These are phyloP conservation scores for Piaya cayana DNA, from an alignment of 2,113 vertebrate genomes.

Conservation along the genomic window DNA sequence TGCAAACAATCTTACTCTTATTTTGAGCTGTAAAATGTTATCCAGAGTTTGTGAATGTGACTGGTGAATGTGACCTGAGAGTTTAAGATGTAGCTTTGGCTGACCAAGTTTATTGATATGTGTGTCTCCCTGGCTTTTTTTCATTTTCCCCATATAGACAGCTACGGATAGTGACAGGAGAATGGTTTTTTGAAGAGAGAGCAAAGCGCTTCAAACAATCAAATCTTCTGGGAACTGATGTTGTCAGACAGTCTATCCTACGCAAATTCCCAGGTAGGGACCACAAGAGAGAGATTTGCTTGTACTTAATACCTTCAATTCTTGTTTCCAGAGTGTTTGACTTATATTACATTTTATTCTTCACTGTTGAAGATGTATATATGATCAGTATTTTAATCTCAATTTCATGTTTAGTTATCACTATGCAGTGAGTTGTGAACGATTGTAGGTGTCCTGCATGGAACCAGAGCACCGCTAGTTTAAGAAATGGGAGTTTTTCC, in stretches of 20 bases:
- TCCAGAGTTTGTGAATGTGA: background rate
- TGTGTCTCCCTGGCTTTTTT: background rate
- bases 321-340: background rate
- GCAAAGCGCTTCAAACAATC: slow-evolving; percentile 89
- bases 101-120: background rate
- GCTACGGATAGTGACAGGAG: slow-evolving; percentile 90
- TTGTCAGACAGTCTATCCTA: slow-evolving; percentile 89
- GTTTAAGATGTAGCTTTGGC: background rate
- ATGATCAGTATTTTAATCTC: background rate
- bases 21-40: background rate
- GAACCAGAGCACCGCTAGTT: background rate
- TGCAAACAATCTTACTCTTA: background rate
- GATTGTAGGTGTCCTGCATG: background rate
- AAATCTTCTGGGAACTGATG: slow-evolving; percentile 80
- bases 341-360: background rate
- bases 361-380: background rate
- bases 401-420: background rate
- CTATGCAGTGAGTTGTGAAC: background rate
- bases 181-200: slow-evolving; percentile 97
- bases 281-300: background rate
- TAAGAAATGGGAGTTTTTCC: background rate
- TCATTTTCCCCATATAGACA: slow-evolving; percentile 74
- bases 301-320: background rate
- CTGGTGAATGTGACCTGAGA: background rate
- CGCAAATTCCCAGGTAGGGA: slow-evolving; percentile 79